Evolutionary conservation across 1,140 invertebrate genomes (phyloP).

Genomic region (Drosophila hydei): DNA sequence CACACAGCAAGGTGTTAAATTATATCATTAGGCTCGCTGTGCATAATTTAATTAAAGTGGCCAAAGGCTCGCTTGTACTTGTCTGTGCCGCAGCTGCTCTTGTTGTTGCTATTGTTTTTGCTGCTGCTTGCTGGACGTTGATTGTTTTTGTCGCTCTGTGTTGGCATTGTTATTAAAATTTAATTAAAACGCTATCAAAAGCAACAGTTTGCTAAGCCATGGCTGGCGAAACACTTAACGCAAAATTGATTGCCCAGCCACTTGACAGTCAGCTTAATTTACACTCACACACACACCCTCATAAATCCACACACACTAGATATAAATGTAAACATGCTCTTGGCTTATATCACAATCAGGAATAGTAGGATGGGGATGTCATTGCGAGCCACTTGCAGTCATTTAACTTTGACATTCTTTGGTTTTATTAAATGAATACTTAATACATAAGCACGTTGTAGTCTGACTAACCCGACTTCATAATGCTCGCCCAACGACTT

Average conservation of each 20-base stretch:
- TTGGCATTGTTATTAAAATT: conserved; percentile 52
- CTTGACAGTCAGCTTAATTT: conserved; percentile 26
- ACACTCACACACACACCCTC: background rate
- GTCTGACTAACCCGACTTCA: no score
- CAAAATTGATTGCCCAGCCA: conserved; percentile 46
- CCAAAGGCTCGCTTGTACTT: conserved; percentile 1
- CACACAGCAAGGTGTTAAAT: conserved; percentile 38
- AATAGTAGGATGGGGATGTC: background rate
- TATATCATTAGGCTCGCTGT: conserved; percentile 35
- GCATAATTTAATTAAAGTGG: conserved; percentile 47
- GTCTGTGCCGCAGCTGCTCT: background rate
- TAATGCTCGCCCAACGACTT: no score
- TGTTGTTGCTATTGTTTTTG: background rate
- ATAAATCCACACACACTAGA: background rate
- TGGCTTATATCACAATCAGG: background rate
- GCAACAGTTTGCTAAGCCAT: conserved; percentile 47
- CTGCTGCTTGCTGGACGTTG: conserved; percentile 1
- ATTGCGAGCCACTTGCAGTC: conserved; percentile 14
- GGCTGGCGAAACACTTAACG: conserved; percentile 37
- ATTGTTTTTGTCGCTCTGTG: conserved; percentile 4
- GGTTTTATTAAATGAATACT: conserved; percentile 41
- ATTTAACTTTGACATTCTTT: conserved; percentile 55
- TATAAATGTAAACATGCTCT: background rate
- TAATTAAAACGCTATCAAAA: conserved; percentile 68
- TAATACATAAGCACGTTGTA: background rate